These are phyloP conservation scores for Chymomyza caudatula DNA, from an alignment of 2,888 invertebrate species.

Conservation along the genomic window DNA sequence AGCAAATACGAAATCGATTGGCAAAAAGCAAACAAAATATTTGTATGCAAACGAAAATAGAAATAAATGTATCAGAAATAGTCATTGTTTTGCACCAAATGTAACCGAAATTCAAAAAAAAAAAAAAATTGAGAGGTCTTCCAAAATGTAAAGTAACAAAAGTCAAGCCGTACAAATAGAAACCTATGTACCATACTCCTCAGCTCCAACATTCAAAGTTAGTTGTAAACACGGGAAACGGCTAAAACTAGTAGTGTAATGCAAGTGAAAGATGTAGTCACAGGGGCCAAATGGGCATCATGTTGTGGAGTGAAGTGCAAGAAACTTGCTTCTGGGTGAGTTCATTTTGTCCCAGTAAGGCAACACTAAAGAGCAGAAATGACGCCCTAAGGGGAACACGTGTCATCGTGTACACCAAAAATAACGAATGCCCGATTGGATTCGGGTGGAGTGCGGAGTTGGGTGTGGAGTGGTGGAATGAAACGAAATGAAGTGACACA, in stretches of 20 bases:
- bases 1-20: no score
- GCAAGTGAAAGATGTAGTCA: constrained; percentile 18
- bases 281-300: constrained; percentile 32
- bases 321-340: constrained; percentile 39
- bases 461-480: constrained; percentile 27
- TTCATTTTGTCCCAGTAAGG: constrained; percentile 43
- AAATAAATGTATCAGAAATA: neutral
- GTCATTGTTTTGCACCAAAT: neutral
- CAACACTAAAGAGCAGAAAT: constrained; percentile 18
- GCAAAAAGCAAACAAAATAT: no score
- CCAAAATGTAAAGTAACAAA: constrained; percentile 19
- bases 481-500: constrained; percentile 55
- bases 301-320: constrained; percentile 22
- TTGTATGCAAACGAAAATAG: neutral
- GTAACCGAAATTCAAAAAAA: neutral
- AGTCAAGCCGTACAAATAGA: constrained; percentile 39
- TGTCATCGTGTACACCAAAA: constrained; percentile 51
- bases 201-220: constrained; percentile 38
- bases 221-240: constrained; percentile 48
- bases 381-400: constrained; percentile 47
- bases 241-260: constrained; percentile 16
- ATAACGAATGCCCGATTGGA: constrained; percentile 12
- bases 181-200: constrained; percentile 23
- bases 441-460: constrained; percentile 34
- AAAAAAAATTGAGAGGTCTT: constrained; percentile 1